Conservation (phyloP, 2,888 invertebrate species). For the Mesorhabditis spiculigera region DNA sequence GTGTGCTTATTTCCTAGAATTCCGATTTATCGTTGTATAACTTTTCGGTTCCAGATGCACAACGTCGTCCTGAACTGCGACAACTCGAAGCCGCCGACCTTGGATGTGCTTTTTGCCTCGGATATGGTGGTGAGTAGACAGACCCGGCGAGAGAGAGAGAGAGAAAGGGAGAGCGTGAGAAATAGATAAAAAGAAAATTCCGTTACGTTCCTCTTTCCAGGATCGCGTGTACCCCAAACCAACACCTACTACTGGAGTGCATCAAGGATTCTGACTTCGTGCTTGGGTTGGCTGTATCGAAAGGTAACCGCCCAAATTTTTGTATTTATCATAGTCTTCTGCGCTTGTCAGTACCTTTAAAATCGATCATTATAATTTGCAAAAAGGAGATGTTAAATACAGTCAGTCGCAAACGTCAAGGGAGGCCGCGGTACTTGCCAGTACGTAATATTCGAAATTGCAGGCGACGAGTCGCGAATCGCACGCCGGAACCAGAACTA, state of each 20-base stretch:
- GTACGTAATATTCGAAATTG: neutral
- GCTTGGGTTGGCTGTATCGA: slow-evolving; percentile 54
- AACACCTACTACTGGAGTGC: slow-evolving; percentile 53
- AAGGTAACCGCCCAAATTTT: slow-evolving; percentile 27
- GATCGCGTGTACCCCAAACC: slow-evolving; percentile 52
- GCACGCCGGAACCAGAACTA: slow-evolving; percentile 23
- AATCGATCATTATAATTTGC: neutral
- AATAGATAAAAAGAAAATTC: neutral
- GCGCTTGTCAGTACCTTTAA: slow-evolving; percentile 2
- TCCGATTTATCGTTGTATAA: neutral
- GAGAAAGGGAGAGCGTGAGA: neutral
- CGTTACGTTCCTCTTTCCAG: slow-evolving; percentile 19
- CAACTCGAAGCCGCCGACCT: slow-evolving; percentile 35
- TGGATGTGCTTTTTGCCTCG: slow-evolving; percentile 46
- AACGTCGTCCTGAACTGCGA: slow-evolving; percentile 44
- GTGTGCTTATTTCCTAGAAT: neutral
- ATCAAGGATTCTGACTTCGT: slow-evolving; percentile 53
- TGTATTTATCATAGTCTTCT: slow-evolving; percentile 20
- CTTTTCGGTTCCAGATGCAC: slow-evolving; percentile 21
- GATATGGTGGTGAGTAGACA: slow-evolving; percentile 30
- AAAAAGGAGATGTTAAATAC: slow-evolving; percentile 6
- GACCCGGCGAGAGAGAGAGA: no score
- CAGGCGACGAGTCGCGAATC: slow-evolving; percentile 27
- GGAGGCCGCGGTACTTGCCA: slow-evolving; percentile 11
- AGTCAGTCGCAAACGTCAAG: slow-evolving; percentile 18